Percentiles rank a stretch among this genome's conserved stretches.
These are phyloP conservation scores for Halictus quadricinctus DNA, from an alignment of 2,888 invertebrate genomes.

Conservation along the genomic window DNA sequence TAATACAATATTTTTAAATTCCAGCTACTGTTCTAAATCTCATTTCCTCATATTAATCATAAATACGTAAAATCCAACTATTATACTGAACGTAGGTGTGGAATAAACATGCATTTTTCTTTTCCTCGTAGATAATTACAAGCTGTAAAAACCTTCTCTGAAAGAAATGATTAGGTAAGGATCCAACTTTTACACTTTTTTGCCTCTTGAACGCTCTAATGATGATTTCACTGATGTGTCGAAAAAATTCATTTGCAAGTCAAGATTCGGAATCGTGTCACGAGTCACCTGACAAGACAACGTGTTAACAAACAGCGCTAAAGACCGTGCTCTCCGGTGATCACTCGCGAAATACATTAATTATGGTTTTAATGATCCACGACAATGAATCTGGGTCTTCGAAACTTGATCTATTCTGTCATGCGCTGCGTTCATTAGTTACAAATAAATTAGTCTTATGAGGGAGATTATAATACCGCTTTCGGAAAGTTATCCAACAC, in stretches of 20 bases:
- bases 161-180: too few relatives aligned
- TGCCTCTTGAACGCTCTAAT: background rate
- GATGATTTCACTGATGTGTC: background rate
- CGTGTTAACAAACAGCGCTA: background rate
- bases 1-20: too few relatives aligned
- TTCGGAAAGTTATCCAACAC: conserved; percentile 8
- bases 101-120: too few relatives aligned
- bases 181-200: background rate
- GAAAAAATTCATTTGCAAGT: background rate
- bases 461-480: background rate
- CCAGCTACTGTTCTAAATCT: too few relatives aligned
- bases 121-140: too few relatives aligned
- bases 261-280: background rate
- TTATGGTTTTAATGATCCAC: background rate
- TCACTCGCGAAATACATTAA: background rate
- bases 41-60: too few relatives aligned
- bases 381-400: background rate
- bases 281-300: background rate
- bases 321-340: background rate
- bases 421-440: background rate
- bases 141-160: too few relatives aligned
- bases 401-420: background rate
- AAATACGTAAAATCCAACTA: too few relatives aligned
- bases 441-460: background rate
- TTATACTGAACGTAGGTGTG: too few relatives aligned